Conservation (phyloP, 2,113 vertebrate species). For the Shinisaurus crocodilurus region DNA sequence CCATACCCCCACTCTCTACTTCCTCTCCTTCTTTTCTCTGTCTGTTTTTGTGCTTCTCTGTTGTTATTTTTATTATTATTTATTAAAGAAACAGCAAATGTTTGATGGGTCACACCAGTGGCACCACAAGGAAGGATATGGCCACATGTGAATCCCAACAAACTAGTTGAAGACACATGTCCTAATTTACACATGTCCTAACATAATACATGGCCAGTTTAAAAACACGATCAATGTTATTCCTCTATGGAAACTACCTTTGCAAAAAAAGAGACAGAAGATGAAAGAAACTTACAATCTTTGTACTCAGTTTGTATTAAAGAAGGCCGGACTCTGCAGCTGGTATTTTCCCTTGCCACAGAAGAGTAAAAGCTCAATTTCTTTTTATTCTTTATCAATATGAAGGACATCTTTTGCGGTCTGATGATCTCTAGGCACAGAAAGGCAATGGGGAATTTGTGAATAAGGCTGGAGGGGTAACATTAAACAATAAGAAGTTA, state of each 20-base stretch:
- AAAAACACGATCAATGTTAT: background rate
- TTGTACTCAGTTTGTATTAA: background rate
- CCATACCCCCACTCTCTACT: too few species aligned
- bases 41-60: too few species aligned
- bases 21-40: too few species aligned
- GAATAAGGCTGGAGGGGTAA: background rate
- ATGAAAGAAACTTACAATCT: background rate
- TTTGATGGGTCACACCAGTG: background rate
- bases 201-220: background rate
- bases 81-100: background rate
- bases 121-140: background rate
- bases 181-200: background rate
- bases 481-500: background rate
- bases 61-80: too few species aligned
- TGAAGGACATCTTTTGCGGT: background rate
- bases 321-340: background rate
- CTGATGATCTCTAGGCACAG: background rate
- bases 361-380: background rate
- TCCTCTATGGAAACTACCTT: background rate
- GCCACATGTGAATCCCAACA: too few species aligned
- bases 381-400: background rate
- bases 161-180: background rate
- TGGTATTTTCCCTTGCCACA: background rate
- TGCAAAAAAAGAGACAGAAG: background rate
- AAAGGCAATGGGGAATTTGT: background rate